Percentiles rank a stretch among this genome's conserved stretches.
phyloP scores from a whole-genome alignment of 2,888 invertebrate genomes.

The Dynastes tityus region DNA sequence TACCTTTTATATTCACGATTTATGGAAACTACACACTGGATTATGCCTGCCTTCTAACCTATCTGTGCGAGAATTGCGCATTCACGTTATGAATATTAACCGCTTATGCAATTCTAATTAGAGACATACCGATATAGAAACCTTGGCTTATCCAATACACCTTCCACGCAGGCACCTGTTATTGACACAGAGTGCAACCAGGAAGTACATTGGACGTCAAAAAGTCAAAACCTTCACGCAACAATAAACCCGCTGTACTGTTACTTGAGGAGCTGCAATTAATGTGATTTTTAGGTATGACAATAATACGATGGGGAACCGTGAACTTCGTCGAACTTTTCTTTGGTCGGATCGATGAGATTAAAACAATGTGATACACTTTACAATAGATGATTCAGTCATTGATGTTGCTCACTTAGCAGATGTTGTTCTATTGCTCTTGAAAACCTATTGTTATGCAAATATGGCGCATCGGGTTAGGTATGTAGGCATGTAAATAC shows the following conservation, averaged over 20 bases:
- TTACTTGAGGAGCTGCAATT: constrained; percentile 23
- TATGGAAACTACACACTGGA: constrained; percentile 24
- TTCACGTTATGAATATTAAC: constrained; percentile 41
- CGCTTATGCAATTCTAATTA: constrained; percentile 44
- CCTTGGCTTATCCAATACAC: constrained; percentile 31
- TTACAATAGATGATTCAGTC: not conserved
- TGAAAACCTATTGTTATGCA: constrained; percentile 35
- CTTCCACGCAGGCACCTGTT: constrained; percentile 19
- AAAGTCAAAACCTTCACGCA: constrained; percentile 45
- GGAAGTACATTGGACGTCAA: constrained; percentile 29
- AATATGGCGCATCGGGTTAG: constrained; percentile 5
- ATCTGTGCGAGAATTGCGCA: not conserved
- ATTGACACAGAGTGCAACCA: constrained; percentile 43
- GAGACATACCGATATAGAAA: constrained; percentile 37
- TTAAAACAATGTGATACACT: not conserved
- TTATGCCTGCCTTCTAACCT: not conserved
- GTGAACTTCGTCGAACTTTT: not conserved
- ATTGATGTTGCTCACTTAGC: not conserved
- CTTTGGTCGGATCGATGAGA: not conserved
- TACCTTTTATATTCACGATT: constrained; percentile 28
- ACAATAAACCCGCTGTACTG: constrained; percentile 28
- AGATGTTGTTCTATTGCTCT: constrained; percentile 30
- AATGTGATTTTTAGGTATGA: not conserved
- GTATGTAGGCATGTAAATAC: not conserved
- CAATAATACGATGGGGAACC: not conserved